Evolutionary conservation across 2,888 invertebrate species (phyloP), one percentile per base, ranked within the genome.

Genomic region (Agonopterix alstromeriana): DNA sequence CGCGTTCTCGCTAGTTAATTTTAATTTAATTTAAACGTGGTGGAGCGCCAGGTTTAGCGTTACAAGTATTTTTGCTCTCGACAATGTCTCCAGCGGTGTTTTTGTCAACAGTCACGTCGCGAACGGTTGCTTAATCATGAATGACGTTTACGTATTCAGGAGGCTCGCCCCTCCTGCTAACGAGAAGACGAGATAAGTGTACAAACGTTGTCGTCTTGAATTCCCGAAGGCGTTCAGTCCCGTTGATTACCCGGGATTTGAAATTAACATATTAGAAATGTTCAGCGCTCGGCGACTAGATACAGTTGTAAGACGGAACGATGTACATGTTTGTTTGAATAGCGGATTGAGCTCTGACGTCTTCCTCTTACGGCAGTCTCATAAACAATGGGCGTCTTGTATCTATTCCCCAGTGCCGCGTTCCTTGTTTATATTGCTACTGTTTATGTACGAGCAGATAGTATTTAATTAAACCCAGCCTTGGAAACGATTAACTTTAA

Each of bases 111-210:
- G 75, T 78, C 80, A 78, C 79, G 79, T 77, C 62, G 61, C 65
- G 67, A 70, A 69, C 72, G 71, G 73, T 79, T 77, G 78, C 74
- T 80, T 85, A 80, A 82, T 82, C 80, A 80, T 81, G 82, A 85
- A 82, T 83, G 81, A 79, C 80, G 80, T 73, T 86, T 86, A 78
- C 73, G 84, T 85, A 87, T 87, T 86, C 86, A 82, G 73, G 62
- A 70, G 76, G 76, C 77, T 77, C 73, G 67, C 73, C 67, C 73
- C 67, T 70, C 68, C 73, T 69, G 76, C 81, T 86, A 87, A 86
- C 85, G 81, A 86, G 84, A 76, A 77, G 68, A 77, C 82, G 77
- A 79, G 85, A 84, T 84, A 83, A 85, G 82, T 84, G 82, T 82
- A 81, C 82, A 77, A 85, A 84, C 80, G 81, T 78, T 77, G 81